phyloP scores from a whole-genome alignment of 2,797 vertebrate genomes.

The Lepilemur septentrionalis region DNA sequence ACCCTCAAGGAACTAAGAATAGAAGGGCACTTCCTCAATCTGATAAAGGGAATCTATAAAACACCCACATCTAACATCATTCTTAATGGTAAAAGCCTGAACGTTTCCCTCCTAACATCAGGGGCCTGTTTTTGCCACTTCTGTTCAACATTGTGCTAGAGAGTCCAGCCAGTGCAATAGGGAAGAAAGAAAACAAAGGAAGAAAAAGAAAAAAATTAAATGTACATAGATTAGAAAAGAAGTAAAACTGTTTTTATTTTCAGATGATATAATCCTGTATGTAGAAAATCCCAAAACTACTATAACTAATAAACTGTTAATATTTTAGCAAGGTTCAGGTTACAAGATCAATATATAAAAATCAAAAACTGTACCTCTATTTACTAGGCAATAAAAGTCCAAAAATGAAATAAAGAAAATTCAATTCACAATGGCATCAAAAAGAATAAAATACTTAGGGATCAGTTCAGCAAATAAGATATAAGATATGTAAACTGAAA shows the following conservation, averaged over 20 bases:
- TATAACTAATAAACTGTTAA: background rate
- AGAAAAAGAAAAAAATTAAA: background rate
- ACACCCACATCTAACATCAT: background rate
- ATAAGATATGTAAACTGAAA: background rate
- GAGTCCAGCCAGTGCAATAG: background rate
- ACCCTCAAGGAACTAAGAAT: background rate
- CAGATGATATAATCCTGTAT: background rate
- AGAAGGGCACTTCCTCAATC: background rate
- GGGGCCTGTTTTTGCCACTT: background rate
- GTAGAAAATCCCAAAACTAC: background rate
- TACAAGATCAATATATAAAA: background rate
- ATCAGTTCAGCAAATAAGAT: background rate
- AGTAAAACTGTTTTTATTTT: background rate
- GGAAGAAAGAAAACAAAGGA: background rate
- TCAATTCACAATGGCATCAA: background rate
- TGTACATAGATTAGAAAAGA: background rate
- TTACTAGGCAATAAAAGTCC: background rate
- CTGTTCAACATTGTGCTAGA: background rate
- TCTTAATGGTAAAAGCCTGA: background rate
- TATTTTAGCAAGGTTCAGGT: background rate
- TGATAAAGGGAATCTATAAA: background rate
- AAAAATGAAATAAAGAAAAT: background rate
- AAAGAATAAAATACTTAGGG: background rate
- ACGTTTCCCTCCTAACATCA: background rate
- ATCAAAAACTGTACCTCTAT: background rate